Evolutionary conservation across 2,797 vertebrate genomes (phyloP).

Genomic region (Apogon talboti): DNA sequence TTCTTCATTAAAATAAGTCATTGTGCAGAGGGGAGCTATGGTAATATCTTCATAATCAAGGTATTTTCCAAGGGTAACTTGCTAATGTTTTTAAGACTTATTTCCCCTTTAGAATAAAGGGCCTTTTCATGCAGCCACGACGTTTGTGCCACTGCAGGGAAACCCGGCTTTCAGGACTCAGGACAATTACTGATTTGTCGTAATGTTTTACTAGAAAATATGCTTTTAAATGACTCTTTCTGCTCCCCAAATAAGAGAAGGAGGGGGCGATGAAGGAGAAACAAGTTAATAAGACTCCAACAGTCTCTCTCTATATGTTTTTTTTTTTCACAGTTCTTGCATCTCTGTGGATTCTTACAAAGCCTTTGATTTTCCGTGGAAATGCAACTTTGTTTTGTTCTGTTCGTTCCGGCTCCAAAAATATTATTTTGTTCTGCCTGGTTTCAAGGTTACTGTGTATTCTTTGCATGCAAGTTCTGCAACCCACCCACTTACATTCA

Average conservation of each 20-base stretch:
- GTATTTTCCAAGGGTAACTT: slow-evolving; percentile 75
- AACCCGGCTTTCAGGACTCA: slow-evolving; percentile 73
- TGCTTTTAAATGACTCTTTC: slow-evolving; percentile 67
- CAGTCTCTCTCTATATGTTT: neutral
- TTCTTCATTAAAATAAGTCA: slow-evolving; percentile 72
- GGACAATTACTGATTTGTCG: slow-evolving; percentile 93
- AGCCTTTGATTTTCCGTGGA: slow-evolving; percentile 17
- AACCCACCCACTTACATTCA: slow-evolving; percentile 33
- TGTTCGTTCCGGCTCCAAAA: slow-evolving; percentile 34
- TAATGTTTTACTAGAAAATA: slow-evolving; percentile 83
- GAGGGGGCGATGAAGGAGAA: slow-evolving; percentile 12
- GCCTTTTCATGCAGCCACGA: slow-evolving; percentile 81
- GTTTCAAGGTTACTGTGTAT: slow-evolving; percentile 11
- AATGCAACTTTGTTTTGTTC: slow-evolving; percentile 23
- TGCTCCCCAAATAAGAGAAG: slow-evolving; percentile 42
- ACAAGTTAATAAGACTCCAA: neutral
- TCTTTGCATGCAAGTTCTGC: slow-evolving; percentile 46
- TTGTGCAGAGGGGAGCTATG: slow-evolving; percentile 67
- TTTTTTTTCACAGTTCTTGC: slow-evolving; percentile 5
- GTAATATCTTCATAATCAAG: slow-evolving; percentile 81
- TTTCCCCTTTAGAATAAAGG: slow-evolving; percentile 80
- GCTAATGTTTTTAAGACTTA: slow-evolving; percentile 84
- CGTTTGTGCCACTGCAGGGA: slow-evolving; percentile 87
- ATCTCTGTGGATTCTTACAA: neutral
- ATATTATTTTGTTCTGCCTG: neutral